Evolutionary conservation across 2,888 invertebrate genomes (phyloP).

Genomic region (Agrotis exclamationis): DNA sequence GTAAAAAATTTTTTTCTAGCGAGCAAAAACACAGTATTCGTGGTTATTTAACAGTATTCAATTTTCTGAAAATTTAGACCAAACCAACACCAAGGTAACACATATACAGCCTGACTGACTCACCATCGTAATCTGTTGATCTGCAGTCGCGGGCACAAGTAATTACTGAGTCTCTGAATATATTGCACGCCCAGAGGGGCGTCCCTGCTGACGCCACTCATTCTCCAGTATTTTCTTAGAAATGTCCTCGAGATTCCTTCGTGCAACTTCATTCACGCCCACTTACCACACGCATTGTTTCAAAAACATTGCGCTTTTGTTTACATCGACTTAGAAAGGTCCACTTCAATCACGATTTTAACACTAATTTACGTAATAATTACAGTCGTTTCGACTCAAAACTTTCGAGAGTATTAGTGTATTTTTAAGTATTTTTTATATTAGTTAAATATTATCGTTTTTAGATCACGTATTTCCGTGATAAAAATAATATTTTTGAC

Average conservation of each 20-base stretch:
- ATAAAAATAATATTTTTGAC: constrained; percentile 53
- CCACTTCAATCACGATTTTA: constrained; percentile 35
- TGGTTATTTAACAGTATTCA: background rate
- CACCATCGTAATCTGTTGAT: constrained; percentile 93
- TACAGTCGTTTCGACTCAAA: constrained; percentile 1
- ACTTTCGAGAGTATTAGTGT: constrained; percentile 1
- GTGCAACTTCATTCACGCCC: constrained; percentile 71
- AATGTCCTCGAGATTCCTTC: constrained; percentile 65
- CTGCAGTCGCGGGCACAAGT: constrained; percentile 91
- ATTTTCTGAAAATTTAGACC: background rate
- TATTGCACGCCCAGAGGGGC: constrained; percentile 93
- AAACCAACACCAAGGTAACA: background rate
- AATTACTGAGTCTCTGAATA: constrained; percentile 89
- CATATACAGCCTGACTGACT: constrained; percentile 72
- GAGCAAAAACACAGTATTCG: background rate
- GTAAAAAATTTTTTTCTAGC: too few relatives aligned
- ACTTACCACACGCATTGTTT: constrained; percentile 72
- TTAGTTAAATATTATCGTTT: constrained; percentile 5
- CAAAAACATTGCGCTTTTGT: constrained; percentile 71
- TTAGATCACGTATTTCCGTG: constrained; percentile 23
- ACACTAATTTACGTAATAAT: constrained; percentile 40
- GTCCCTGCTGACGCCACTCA: constrained; percentile 91
- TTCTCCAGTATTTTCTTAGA: constrained; percentile 75
- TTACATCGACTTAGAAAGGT: constrained; percentile 64
- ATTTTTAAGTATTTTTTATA: constrained; percentile 11